Base-by-base conservation (phyloP, 2,888 invertebrate species). In the Ischnus inquisitorius region DNA sequence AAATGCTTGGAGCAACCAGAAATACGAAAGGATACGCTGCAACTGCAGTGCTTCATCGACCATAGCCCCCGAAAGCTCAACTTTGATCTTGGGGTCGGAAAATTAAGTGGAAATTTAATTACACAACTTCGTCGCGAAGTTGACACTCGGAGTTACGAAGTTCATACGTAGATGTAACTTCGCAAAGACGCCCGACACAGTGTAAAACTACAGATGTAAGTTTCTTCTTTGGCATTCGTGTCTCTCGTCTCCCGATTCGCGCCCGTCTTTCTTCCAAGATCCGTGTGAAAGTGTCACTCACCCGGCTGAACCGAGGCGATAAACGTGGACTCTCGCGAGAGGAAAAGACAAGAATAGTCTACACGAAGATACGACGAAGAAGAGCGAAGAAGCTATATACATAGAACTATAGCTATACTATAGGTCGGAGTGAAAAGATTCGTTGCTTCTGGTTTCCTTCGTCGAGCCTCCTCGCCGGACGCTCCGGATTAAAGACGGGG, bases 211-310 rank as follows among this genome's bases (percentile, higher is more conserved):
- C 19, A 16, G 41, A 51, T 14, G 67, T 14, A 54, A 54, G 28
- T 43, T 43, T 69, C 67, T 60, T 64, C 48, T 4, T 64, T 60
- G 72, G 25, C 72, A 74, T 34, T 71, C 68, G 75, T 76, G 65
- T 79, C 43, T 68, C 71, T 74, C 65, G 64, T 78, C 41, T 46
- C 39, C 46, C 67, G 54, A 57, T 46, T 65, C 67, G 39, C 16
- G 68, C 41, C 77, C 76, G 81, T 85, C 79, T 76, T 76, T 83
- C 83, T 85, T 86, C 84, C 83, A 34, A 43, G 82, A 87, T 89
- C 76, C 90, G 90, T 89, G 90, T 88, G 89, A 91, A 90, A 90
- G 89, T 90, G 92, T 90, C 90, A 91, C 89, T 91, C 88, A 83
- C 82, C n/a, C 57, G n/a, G 57, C 28, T 41, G 75, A 60, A 41